These are phyloP conservation scores for Apis mellifera DNA, from an alignment of 1,140 invertebrate species.

Conservation along the genomic window Amel_HAv3.1 CM009931.2:24805501-24806000, in stretches of 20 bases:
- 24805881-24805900: no score
- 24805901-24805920: no score
- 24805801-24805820: neutral
- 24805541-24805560: slow-evolving; percentile 26
- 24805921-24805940: no score
- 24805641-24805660: slow-evolving; percentile 6
- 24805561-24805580: neutral
- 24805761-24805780: slow-evolving; percentile 42
- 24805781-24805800: neutral
- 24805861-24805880: no score
- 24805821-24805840: neutral
- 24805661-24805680: neutral
- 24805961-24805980: no score
- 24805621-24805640: slow-evolving; percentile 20
- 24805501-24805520: neutral
- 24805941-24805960: no score
- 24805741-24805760: slow-evolving; percentile 52
- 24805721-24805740: slow-evolving; percentile 42
- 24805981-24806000: no score
- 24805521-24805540: neutral
- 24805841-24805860: no score
- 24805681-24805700: slow-evolving; percentile 15
- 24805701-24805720: slow-evolving; percentile 38
- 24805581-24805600: slow-evolving; percentile 35
- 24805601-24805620: slow-evolving; percentile 20